Conservation (phyloP, 2,797 vertebrate genomes). For the Ceyx erithaca region DNA sequence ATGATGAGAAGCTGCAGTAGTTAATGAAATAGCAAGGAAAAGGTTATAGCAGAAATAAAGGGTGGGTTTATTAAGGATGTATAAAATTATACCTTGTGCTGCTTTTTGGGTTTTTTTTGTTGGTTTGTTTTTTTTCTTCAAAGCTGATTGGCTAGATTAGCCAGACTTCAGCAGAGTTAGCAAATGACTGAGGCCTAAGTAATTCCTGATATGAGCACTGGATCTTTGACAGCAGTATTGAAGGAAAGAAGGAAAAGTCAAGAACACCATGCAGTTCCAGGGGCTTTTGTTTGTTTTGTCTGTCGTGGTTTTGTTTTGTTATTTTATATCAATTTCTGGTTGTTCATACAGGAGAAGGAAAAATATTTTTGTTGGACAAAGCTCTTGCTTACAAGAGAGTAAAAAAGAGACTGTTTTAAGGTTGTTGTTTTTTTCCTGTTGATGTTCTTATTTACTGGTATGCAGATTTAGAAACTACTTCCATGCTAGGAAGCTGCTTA, state of each 20-base stretch:
- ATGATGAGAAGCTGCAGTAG: conserved; percentile 74
- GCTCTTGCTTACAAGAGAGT: conserved; percentile 79
- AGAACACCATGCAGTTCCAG: conserved; percentile 77
- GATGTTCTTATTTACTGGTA: conserved; percentile 84
- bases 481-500: conserved; percentile 81
- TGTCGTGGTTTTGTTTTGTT: conserved; percentile 74
- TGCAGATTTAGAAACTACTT: conserved; percentile 86
- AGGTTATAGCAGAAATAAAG: conserved; percentile 72
- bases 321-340: conserved; percentile 69
- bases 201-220: conserved; percentile 81
- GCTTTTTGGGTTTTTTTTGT: conserved; percentile 78
- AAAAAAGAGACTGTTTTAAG: conserved; percentile 74
- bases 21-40: conserved; percentile 75
- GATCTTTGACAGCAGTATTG: conserved; percentile 76
- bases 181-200: conserved; percentile 72
- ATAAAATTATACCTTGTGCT: conserved; percentile 85
- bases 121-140: conserved; percentile 69
- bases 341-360: conserved; percentile 75
- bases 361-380: conserved; percentile 77
- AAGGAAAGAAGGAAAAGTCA: conserved; percentile 71
- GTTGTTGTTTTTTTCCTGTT: conserved; percentile 73
- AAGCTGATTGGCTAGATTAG: conserved; percentile 82
- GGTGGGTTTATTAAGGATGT: conserved; percentile 80
- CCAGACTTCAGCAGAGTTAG: conserved; percentile 79
- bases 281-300: conserved; percentile 74